phyloP scores from a whole-genome alignment of 2,113 vertebrate species.

The Edolisoma coerulescens region DNA sequence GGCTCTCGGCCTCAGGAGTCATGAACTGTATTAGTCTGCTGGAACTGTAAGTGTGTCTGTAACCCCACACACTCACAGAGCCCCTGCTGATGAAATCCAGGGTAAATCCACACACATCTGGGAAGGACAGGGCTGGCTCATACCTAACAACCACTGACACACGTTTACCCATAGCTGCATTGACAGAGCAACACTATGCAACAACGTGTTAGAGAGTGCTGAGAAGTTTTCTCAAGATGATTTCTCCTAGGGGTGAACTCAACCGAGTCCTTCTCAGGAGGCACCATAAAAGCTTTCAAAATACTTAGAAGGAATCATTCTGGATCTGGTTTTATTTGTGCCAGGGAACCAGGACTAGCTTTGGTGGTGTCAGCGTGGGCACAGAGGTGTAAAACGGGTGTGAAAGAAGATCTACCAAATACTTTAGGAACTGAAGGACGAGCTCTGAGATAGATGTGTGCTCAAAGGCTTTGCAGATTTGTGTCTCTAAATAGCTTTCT shows the following conservation, averaged over 20 bases:
- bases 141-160: background rate
- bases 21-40: background rate
- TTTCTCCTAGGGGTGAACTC: background rate
- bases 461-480: conserved; percentile 24
- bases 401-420: background rate
- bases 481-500: conserved; percentile 37
- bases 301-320: background rate
- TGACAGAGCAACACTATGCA: background rate
- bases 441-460: background rate
- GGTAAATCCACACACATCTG: background rate
- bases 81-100: background rate
- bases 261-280: background rate
- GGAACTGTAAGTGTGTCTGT: accelerated
- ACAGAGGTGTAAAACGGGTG: background rate
- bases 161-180: background rate
- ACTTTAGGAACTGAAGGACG: background rate
- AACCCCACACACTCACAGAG: background rate
- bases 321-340: background rate
- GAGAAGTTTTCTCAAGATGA: background rate
- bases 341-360: background rate
- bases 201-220: background rate
- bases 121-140: background rate
- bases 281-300: background rate
- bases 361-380: background rate
- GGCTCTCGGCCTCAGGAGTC: background rate